Base-by-base conservation (phyloP, 2,113 vertebrate genomes). In the Podiceps cristatus region DNA sequence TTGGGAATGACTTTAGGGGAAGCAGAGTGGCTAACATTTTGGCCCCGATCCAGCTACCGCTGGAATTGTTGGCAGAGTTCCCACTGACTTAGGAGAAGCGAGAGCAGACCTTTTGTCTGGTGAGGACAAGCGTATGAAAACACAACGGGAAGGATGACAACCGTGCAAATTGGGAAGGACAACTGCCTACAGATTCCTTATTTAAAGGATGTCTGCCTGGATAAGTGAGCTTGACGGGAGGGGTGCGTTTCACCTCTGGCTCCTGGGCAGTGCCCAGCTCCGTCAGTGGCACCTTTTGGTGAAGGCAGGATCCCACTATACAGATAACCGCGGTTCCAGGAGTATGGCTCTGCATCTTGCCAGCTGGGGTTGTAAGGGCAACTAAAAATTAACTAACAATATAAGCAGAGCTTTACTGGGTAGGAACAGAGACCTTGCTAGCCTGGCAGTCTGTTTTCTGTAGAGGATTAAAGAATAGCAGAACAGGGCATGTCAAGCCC, bases 1-100 rank as follows among this genome's bases (percentile, higher is more conserved):
- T 96, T 91, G 66, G 45, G 93, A 80, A 88, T 97, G 95, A 92
- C 94, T 90, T 97, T 66, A 94, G 91, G 94, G 94, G 91, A 97
- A 96, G 66, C 53, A 4, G 64, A 91, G 84, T 87, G 58, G 76
- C 93, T 97, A 94, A 91, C 71, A 77, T 93, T 95, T 96, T 96
- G 95, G 93, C 91, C 81, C 84, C 0, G 1, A 2, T 96, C 93
- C 94, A 97, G 94, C 77, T 74, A 91, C 81, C 1, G 0, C 93
- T 96, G 81, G 75, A 95, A 78, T 4, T 72, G 85, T 49, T 91
- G 91, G 93, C 91, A 83, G 90, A 88, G 74, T 95, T 97, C 93
- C 95, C 91, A 94, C 71, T 97, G 93, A 79, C 63, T 90, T 87
- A 56, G 71, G 84, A 90, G 88, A 77, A 78, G 58, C 18, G 2